Base-by-base conservation (phyloP, 1,140 invertebrate genomes). In the Diorhabda carinulata region DNA sequence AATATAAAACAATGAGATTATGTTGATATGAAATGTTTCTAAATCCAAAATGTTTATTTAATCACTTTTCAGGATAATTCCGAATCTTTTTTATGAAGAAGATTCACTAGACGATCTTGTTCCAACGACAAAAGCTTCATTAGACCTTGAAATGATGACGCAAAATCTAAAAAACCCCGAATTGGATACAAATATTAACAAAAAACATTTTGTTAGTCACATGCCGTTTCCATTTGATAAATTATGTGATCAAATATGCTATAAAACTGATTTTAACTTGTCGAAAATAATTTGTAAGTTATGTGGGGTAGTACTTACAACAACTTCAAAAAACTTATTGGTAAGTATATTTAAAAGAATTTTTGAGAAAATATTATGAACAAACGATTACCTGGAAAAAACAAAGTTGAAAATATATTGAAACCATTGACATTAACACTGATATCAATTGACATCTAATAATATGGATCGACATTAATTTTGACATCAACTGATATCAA, bases 271-370 rank as follows among this genome's bases (percentile, higher is more conserved):
- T 68, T 74, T 73, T 66, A 70, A 77, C 44, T 77, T 89, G 63
- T 87, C 87, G 3, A 80, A 85, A 77, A 77, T 88, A 59, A 78
- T 88, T 3, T 78, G 79, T 58, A 72, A 80, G 4, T 73, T 88
- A 10, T 76, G 83, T 47, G 75, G 80, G 43, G 78, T 78, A 57
- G 73, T 87, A n/a, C 80, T 87, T 74, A 81, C 83, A 40, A 86
- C 87, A 5, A 83, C 84, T 66, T 87, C 85, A 66, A 90, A 88
- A 80, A 83, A 85, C 81, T 83, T 87, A 73, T 86, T 85, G 70
- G 90, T 91, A 78, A 86, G 86, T 86, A 58, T 62, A 61, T 52
- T 52, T 6, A 67, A 56, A 67, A 25, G 25, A 25, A 25, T 25
- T 25, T 25, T 25, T 25, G 25, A 25, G 25, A 25, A 25, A 25